phyloP scores from a whole-genome alignment of 2,797 vertebrate species.

The Poeciliopsis gracilis region DNA sequence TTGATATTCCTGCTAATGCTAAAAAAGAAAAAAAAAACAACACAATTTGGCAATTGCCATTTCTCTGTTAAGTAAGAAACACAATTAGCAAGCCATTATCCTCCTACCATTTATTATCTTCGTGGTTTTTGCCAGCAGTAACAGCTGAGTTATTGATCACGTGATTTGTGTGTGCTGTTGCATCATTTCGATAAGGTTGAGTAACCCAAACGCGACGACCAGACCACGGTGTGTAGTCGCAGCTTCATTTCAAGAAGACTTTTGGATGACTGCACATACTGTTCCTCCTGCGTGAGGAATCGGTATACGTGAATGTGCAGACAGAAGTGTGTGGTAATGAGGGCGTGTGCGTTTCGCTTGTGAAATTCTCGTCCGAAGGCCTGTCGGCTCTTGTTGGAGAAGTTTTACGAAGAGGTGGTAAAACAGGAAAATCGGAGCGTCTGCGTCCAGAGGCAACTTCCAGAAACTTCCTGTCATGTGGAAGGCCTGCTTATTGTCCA shows the following conservation, averaged over 20 bases:
- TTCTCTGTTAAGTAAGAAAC: no score
- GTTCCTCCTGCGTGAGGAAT: constrained; percentile 15
- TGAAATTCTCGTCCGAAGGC: constrained; percentile 9
- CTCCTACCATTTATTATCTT: no score
- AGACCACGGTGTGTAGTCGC: not conserved
- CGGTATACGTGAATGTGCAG: not conserved
- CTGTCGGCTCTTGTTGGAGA: constrained; percentile 42
- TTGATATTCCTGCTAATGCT: no score
- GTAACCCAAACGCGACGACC: not conserved
- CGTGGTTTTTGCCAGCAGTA: no score
- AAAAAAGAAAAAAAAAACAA: no score
- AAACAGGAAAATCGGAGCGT: constrained; percentile 20
- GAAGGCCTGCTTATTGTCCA: not conserved
- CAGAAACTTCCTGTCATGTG: not conserved
- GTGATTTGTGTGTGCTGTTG: not conserved
- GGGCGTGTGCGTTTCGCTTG: constrained; percentile 15
- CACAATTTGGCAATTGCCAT: no score
- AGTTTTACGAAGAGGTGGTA: not conserved
- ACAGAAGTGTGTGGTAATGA: not conserved
- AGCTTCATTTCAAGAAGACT: no score
- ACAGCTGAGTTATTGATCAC: no score
- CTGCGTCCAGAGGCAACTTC: not conserved
- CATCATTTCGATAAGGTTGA: not conserved
- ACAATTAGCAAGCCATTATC: no score
- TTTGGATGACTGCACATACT: not conserved